Evolutionary conservation across 2,888 invertebrate species (phyloP).

Genomic region (Apamea crenata): DNA sequence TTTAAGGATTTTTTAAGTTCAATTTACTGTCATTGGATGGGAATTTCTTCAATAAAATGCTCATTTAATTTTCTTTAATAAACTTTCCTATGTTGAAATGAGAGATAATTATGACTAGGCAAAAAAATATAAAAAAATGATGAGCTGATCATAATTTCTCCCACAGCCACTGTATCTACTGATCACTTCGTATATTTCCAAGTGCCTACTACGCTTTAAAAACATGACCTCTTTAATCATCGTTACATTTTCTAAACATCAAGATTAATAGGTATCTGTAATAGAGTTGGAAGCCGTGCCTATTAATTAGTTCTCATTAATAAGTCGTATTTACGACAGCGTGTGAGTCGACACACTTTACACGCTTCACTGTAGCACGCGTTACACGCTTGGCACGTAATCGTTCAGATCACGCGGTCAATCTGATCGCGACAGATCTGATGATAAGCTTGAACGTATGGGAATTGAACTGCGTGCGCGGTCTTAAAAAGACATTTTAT

Average conservation of each 20-base stretch:
- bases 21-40: constrained; percentile 23
- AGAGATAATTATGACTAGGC: background rate
- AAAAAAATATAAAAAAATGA: background rate
- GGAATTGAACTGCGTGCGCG: background rate
- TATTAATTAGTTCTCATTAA: constrained; percentile 23
- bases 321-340: constrained; percentile 44
- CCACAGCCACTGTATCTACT: background rate
- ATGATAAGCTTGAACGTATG: constrained; percentile 23
- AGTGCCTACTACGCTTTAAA: background rate
- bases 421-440: constrained; percentile 29
- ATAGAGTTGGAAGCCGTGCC: constrained; percentile 24
- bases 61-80: constrained; percentile 1
- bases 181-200: background rate
- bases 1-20: constrained; percentile 33
- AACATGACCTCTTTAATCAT: constrained; percentile 1
- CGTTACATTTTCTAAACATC: constrained; percentile 36
- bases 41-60: constrained; percentile 12
- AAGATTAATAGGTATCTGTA: constrained; percentile 53
- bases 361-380: constrained; percentile 24
- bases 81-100: background rate
- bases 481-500: background rate
- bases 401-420: constrained; percentile 1
- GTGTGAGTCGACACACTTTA: constrained; percentile 47
- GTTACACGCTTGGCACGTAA: constrained; percentile 5
- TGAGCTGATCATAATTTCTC: background rate